A percentile compares a stretch with the other conserved stretches of the same genome.
These are phyloP conservation scores for Plectropomus leopardus DNA, from an alignment of 2,113 vertebrate species.

Conservation along the genomic window DNA sequence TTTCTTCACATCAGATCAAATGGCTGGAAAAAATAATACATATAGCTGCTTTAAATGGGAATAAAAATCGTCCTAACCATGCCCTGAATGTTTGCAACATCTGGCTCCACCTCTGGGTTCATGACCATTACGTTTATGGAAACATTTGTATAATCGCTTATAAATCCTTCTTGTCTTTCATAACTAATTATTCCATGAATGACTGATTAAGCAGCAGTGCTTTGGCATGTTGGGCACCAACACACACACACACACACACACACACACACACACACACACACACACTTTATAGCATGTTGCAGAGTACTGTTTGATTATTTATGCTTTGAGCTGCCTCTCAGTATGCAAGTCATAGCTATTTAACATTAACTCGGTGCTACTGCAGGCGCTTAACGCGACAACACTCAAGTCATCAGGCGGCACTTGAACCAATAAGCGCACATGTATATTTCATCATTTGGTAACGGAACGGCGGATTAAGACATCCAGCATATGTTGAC, in stretches of 20 bases:
- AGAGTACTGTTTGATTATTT: slow-evolving; percentile 32
- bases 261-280: background rate
- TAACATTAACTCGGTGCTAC: background rate
- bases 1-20: too few species aligned
- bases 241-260: too few species aligned
- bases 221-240: background rate
- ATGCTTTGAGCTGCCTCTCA: slow-evolving; percentile 16
- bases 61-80: too few species aligned
- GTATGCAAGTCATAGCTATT: too few species aligned
- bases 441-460: slow-evolving; percentile 13
- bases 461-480: background rate
- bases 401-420: background rate
- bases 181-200: slow-evolving; percentile 19
- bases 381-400: background rate
- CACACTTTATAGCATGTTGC: slow-evolving; percentile 2
- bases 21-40: too few species aligned
- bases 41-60: too few species aligned
- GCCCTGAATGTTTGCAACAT: too few species aligned
- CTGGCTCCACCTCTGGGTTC: background rate
- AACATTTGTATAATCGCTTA: background rate
- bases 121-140: background rate
- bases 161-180: slow-evolving; percentile 17
- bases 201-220: background rate
- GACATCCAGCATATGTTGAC: background rate
- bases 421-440: background rate